These are phyloP conservation scores for Procambarus clarkii DNA, from an alignment of 1,140 invertebrate genomes.

Conservation along the genomic window DNA sequence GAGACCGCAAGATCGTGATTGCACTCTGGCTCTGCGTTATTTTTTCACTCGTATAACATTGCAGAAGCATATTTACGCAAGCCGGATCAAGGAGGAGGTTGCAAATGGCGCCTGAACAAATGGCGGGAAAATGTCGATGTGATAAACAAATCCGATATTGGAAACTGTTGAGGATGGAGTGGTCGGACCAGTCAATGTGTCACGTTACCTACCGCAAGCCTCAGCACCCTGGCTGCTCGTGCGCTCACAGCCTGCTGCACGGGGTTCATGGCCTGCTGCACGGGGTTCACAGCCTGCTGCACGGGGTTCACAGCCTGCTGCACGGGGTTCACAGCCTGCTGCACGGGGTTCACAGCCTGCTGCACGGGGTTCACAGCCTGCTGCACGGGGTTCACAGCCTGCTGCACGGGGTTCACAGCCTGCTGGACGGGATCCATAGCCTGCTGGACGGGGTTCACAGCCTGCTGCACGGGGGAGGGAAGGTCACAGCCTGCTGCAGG, in stretches of 20 bases:
- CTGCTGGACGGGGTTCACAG: not conserved
- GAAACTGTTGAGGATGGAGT: not conserved
- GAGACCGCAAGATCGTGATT: no score
- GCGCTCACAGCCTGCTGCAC: not conserved
- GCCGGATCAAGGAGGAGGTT: no score
- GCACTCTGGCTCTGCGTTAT: no score
- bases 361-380: not conserved
- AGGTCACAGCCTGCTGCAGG: not conserved
- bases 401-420: not conserved
- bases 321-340: not conserved
- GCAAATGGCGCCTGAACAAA: not conserved
- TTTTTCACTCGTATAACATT: no score
- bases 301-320: not conserved
- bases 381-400: not conserved
- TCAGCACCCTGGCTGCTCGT: no score
- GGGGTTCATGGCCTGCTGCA: no score
- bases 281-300: not conserved
- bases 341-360: not conserved
- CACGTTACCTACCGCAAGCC: not conserved
- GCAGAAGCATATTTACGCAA: no score
- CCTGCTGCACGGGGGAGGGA: not conserved
- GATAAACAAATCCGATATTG: not conserved
- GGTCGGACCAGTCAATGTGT: not conserved
- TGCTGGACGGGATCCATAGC: no score
- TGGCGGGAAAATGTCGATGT: not conserved